Evolutionary conservation across 1,140 invertebrate species (phyloP), one percentile per base, ranked within the genome.

Genomic region (Drosophila mojavensis): DNA sequence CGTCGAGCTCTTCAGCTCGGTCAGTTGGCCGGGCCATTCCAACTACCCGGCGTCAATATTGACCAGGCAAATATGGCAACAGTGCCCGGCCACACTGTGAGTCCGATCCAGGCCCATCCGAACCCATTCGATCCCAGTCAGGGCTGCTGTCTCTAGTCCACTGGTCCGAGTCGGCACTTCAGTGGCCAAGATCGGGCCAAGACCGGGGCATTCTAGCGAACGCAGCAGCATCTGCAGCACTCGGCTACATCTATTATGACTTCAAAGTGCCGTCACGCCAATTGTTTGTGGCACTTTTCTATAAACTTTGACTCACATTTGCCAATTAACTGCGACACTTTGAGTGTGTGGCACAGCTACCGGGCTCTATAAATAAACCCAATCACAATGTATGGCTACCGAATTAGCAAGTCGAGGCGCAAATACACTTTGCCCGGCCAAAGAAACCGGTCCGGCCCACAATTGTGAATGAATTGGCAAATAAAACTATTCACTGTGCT

Each of bases 241-340:
- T 72, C 63, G 59, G 45, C 53, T 75, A 88, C 82, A 86, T 86
- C 72, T 86, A 86, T 86, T 88, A 88, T 89, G 84, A 88, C 83
- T 88, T 88, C 83, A 88, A 88, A 88, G 84, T 75, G 80, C 84
- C 80, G 78, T 79, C 77, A 86, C 84, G 77, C 85, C 84, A 89
- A 89, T 89, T 88, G 84, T 89, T 75, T 89, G 66, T 83, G 83
- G 77, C 80, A 83, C 61, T 71, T 86, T 86, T 86, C 84, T 88
- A 80, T 81, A 89, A 89, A 81, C 84, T 84, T 89, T 84, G 84
- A 89, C 84, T 89, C 84, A 89, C 85, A 89, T 89, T 89, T 89
- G 84, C 84, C 84, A 89, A 89, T 89, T 89, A 89, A 89, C 84
- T 89, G 84, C 84, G 80, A 89, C 84, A 89, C 84, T 88, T 89